These are phyloP conservation scores for Radopholus similis DNA, from an alignment of 1,140 invertebrate species.

Conservation along the genomic window DNA sequence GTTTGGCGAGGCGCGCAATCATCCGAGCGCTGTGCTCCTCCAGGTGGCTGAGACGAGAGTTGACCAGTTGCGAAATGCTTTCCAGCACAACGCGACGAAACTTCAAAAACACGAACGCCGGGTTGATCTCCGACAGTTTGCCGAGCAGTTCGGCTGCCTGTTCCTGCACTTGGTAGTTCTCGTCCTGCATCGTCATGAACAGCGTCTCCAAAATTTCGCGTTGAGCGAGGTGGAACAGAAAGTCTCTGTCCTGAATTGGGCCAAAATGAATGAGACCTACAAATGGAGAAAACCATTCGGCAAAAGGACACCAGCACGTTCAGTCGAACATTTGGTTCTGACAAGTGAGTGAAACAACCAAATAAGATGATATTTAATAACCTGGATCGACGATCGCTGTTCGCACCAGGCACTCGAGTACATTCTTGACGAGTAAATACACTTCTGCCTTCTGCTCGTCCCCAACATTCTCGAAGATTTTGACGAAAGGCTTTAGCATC, in stretches of 20 bases:
- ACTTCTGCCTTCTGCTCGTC: slow-evolving; percentile 51
- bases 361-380: slow-evolving; percentile 39
- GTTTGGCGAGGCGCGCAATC: slow-evolving; percentile 33
- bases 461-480: slow-evolving; percentile 61
- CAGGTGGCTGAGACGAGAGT: slow-evolving; percentile 30
- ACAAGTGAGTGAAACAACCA: slow-evolving; percentile 28
- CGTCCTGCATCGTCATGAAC: slow-evolving; percentile 92
- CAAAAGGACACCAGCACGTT: slow-evolving; percentile 81
- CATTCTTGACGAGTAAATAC: slow-evolving; percentile 64
- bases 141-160: slow-evolving; percentile 86
- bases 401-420: slow-evolving; percentile 78
- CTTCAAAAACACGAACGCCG: slow-evolving; percentile 94
- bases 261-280: neutral
- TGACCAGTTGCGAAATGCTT: slow-evolving; percentile 43
- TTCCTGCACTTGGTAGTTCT: slow-evolving; percentile 93
- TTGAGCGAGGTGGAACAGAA: slow-evolving; percentile 89
- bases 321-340: slow-evolving; percentile 85
- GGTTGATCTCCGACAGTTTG: slow-evolving; percentile 83
- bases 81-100: slow-evolving; percentile 82
- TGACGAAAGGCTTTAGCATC: slow-evolving; percentile 75
- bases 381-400: slow-evolving; percentile 89
- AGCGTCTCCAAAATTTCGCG: slow-evolving; percentile 86
- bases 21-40: slow-evolving; percentile 46
- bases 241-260: slow-evolving; percentile 66
- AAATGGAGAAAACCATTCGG: slow-evolving; percentile 4